These are phyloP conservation scores for Caprella mutica DNA, from an alignment of 2,888 invertebrate genomes.

Conservation along the genomic window DNA sequence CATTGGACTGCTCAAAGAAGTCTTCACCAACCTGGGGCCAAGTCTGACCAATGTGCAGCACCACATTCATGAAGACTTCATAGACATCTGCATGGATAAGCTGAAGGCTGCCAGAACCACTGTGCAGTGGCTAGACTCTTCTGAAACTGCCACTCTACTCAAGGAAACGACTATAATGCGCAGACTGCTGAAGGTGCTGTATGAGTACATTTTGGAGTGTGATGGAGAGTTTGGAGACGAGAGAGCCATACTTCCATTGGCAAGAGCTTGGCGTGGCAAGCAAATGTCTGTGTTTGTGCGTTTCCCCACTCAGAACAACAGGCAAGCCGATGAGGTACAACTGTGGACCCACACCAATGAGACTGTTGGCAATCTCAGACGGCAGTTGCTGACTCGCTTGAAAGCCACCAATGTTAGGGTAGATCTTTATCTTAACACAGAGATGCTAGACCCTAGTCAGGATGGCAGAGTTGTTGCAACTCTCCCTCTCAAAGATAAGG, in stretches of 20 bases:
- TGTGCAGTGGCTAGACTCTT: constrained; percentile 52
- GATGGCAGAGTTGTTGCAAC: constrained; percentile 77
- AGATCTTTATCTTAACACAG: constrained; percentile 80
- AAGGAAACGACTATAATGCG: constrained; percentile 75
- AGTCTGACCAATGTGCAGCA: constrained; percentile 58
- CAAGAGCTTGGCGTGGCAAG: constrained; percentile 79
- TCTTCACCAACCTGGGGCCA: constrained; percentile 85
- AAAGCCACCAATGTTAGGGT: constrained; percentile 63
- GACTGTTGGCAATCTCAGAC: constrained; percentile 71
- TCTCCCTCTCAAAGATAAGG: constrained; percentile 70
- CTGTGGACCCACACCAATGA: constrained; percentile 88
- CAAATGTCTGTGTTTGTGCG: constrained; percentile 75
- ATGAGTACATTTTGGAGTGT: constrained; percentile 65
- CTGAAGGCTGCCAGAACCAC: constrained; percentile 58
- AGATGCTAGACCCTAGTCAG: constrained; percentile 71
- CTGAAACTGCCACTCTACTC: constrained; percentile 46
- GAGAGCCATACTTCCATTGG: constrained; percentile 74
- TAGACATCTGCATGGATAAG: constrained; percentile 30
- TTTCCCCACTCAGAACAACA: constrained; percentile 73
- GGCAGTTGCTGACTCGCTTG: constrained; percentile 58
- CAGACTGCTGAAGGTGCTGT: constrained; percentile 81
- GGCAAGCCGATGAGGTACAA: constrained; percentile 75
- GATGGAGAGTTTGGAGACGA: constrained; percentile 54
- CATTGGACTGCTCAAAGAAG: constrained; percentile 80
- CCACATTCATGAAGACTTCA: constrained; percentile 33